phyloP scores from a whole-genome alignment of 2,888 invertebrate genomes.

The Cephus nigrinus region DNA sequence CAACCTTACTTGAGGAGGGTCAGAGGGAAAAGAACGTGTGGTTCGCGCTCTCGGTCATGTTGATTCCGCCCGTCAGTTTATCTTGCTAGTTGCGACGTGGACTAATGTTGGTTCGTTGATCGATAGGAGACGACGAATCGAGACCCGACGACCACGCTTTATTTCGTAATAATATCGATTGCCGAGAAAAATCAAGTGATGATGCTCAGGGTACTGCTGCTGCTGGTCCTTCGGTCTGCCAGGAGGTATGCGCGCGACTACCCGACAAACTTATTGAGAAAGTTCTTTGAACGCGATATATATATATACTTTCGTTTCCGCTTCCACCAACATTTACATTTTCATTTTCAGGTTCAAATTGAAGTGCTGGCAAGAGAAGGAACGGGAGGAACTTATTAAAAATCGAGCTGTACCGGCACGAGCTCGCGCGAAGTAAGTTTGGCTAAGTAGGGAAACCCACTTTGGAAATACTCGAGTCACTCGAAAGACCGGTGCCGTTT shows the following conservation, averaged over 20 bases:
- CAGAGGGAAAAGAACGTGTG: constrained; percentile 15
- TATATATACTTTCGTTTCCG: background rate
- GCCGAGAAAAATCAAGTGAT: background rate
- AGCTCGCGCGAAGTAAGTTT: background rate
- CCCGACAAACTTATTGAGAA: background rate
- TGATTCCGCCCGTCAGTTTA: constrained; percentile 32
- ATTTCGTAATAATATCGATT: background rate
- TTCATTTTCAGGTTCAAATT: background rate
- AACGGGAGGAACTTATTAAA: background rate
- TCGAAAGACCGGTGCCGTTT: constrained; percentile 20
- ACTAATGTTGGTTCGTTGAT: constrained; percentile 36
- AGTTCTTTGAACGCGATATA: too few species aligned
- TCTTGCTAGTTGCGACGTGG: constrained; percentile 27
- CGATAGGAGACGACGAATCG: constrained; percentile 26
- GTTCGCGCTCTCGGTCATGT: constrained; percentile 24
- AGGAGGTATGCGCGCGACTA: too few species aligned
- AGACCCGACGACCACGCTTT: background rate
- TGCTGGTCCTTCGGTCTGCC: too few species aligned
- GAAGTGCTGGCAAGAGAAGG: background rate
- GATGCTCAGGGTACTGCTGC: background rate
- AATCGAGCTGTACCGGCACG: background rate
- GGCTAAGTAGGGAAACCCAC: background rate
- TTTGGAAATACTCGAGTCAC: constrained; percentile 21
- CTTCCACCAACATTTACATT: background rate
- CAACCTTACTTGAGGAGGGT: background rate